Conservation (phyloP, 2,888 invertebrate species). For the Oscheius sp. region DNA sequence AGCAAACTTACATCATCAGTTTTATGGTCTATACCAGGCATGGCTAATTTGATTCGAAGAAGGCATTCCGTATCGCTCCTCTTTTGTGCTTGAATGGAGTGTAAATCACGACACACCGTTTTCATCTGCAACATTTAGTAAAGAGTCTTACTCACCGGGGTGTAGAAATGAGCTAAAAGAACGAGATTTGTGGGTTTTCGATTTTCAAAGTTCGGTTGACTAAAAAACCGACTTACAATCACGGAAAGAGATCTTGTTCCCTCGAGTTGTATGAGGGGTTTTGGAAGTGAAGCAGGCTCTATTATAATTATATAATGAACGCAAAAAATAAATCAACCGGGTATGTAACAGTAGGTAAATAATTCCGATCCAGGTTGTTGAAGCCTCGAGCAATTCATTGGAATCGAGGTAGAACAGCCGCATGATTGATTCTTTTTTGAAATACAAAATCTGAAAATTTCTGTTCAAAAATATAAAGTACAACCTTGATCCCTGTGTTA, state of each 20-base stretch:
- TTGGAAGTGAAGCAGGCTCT: neutral
- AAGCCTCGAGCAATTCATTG: neutral
- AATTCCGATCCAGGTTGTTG: neutral
- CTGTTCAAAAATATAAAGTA: neutral
- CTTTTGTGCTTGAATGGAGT: slow-evolving; percentile 9
- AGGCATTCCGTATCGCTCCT: slow-evolving; percentile 8
- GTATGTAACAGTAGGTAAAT: neutral
- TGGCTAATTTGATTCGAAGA: neutral
- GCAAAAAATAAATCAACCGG: neutral
- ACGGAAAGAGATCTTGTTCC: slow-evolving; percentile 9
- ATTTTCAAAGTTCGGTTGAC: neutral
- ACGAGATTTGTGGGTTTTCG: neutral
- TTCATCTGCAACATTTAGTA: neutral
- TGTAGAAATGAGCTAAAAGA: slow-evolving; percentile 9
- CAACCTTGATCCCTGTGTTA: neutral
- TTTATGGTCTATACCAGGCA: slow-evolving; percentile 30
- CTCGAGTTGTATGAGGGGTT: neutral
- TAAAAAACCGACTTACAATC: neutral
- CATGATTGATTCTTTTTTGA: neutral
- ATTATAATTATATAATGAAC: neutral
- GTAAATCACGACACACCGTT: neutral
- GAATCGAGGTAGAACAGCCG: neutral
- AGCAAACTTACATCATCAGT: slow-evolving; percentile 24
- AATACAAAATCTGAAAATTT: slow-evolving; percentile 4
- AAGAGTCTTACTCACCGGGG: slow-evolving; percentile 5